These are phyloP conservation scores for Falcunculus frontatus DNA, from an alignment of 2,113 vertebrate genomes.

Conservation along the genomic window DNA sequence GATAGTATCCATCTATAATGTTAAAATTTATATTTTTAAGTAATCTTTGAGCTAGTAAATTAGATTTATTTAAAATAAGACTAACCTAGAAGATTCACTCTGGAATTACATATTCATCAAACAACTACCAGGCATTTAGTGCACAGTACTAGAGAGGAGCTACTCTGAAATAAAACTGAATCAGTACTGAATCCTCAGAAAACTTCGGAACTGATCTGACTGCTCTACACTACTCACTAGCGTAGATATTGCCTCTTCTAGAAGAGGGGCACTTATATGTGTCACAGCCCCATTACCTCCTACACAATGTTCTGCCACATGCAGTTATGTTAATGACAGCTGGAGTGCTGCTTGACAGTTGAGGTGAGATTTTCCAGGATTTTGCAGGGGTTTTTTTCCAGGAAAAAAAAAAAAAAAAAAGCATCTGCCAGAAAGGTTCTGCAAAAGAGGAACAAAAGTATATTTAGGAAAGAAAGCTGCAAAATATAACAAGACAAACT, in stretches of 20 bases:
- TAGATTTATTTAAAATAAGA: not conserved
- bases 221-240: not conserved
- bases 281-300: not conserved
- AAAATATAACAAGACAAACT: not conserved
- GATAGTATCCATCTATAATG: not conserved
- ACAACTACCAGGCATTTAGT: not conserved
- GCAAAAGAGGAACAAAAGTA: not conserved
- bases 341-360: not conserved
- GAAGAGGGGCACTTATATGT: not conserved
- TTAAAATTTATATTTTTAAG: not conserved
- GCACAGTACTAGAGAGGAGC: not conserved
- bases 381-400: not conserved
- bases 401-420: not conserved
- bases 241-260: not conserved
- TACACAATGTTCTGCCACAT: not conserved
- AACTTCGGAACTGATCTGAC: not conserved
- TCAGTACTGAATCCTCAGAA: not conserved
- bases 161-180: not conserved
- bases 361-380: not conserved
- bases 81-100: not conserved
- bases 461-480: not conserved
- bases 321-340: not conserved
- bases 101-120: not conserved
- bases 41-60: not conserved
- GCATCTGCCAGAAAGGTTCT: not conserved